Conservation (phyloP, 2,113 vertebrate species). For the Pelmatolapia mariae region DNA sequence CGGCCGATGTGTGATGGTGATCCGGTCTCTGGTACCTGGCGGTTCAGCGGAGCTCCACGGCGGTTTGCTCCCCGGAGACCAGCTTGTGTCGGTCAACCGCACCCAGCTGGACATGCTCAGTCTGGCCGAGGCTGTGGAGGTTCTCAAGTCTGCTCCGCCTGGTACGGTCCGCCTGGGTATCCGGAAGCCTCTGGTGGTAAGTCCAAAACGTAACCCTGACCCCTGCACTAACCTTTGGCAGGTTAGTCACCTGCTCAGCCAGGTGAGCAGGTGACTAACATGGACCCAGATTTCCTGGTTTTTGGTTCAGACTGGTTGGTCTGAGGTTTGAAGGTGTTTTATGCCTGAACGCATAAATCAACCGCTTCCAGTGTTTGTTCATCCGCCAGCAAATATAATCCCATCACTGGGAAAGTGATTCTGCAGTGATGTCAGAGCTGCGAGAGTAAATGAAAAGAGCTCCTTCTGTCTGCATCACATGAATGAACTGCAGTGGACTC, state of each 20-base stretch:
- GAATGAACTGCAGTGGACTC: neutral
- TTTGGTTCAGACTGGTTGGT: neutral
- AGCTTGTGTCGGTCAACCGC: constrained; percentile 88
- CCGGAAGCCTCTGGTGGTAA: constrained; percentile 87
- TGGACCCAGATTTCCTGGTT: neutral
- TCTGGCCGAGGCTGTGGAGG: constrained; percentile 84
- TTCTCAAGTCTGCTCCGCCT: constrained; percentile 81
- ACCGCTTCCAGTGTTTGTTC: neutral
- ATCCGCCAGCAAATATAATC: neutral
- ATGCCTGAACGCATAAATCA: neutral
- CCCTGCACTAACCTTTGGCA: neutral
- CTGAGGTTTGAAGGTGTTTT: neutral
- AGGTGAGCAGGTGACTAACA: neutral
- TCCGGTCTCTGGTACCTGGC: constrained; percentile 85
- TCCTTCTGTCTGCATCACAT: neutral
- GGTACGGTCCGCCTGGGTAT: constrained; percentile 84
- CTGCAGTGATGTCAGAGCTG: neutral
- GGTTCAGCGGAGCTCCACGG: constrained; percentile 81
- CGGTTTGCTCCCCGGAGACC: constrained; percentile 82
- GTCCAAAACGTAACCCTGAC: neutral
- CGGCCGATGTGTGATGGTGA: constrained; percentile 85
- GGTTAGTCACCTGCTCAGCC: neutral
- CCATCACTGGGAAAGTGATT: neutral
- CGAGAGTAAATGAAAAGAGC: neutral
- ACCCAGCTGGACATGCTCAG: constrained; percentile 68